Percentiles rank a stretch among this genome's conserved stretches.
Evolutionary conservation across 2,888 invertebrate species (phyloP).

Genomic region (Dichetophora obliterata): DNA sequence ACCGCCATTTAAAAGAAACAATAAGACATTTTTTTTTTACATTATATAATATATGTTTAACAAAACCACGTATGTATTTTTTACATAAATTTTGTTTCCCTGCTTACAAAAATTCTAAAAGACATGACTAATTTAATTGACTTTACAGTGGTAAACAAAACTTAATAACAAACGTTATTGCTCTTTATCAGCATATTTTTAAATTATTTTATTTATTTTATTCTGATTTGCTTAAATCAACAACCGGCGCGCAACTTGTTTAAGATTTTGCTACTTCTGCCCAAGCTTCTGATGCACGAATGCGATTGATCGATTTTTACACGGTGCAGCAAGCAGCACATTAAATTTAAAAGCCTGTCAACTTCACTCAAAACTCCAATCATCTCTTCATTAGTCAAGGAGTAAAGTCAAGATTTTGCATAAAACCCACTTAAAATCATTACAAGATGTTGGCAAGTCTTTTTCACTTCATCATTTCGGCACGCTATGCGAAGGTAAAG

Average conservation of each 20-base stretch:
- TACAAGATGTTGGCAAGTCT: conserved; percentile 28
- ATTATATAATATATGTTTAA: too few species aligned
- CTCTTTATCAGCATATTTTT: too few species aligned
- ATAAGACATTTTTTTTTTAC: too few species aligned
- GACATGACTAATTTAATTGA: too few species aligned
- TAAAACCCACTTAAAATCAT: conserved; percentile 25
- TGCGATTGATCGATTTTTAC: background rate
- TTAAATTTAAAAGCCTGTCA: conserved; percentile 30
- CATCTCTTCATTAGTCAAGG: conserved; percentile 24
- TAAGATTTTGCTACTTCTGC: background rate
- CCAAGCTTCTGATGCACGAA: background rate
- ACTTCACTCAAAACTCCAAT: conserved; percentile 29
- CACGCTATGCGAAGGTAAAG: background rate
- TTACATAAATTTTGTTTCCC: too few species aligned
- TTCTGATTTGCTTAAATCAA: background rate
- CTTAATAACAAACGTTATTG: too few species aligned
- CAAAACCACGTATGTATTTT: too few species aligned
- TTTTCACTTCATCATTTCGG: conserved; percentile 24
- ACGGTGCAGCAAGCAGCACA: background rate
- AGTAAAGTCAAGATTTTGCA: conserved; percentile 17
- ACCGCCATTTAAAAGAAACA: too few species aligned
- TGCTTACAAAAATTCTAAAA: too few species aligned
- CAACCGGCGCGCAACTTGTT: background rate
- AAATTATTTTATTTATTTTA: background rate
- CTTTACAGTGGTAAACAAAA: too few species aligned